phyloP scores from a whole-genome alignment of 2,888 invertebrate species.

The Drosophila maculinotata region DNA sequence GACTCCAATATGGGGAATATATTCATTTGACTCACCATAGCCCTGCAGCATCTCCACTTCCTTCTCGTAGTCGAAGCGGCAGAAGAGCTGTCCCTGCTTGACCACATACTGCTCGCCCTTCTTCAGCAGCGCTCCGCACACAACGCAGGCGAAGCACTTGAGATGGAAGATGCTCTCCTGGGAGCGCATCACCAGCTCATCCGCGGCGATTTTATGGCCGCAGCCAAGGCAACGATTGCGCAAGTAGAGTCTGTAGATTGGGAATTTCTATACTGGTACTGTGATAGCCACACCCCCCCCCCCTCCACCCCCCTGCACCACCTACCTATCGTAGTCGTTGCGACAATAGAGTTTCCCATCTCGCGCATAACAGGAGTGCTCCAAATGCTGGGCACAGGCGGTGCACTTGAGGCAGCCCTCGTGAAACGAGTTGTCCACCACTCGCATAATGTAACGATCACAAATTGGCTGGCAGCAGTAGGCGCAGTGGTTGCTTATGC shows the following conservation, averaged over 20 bases:
- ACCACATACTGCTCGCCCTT: conserved; percentile 93
- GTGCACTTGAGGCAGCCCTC: conserved; percentile 91
- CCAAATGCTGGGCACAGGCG: conserved; percentile 89
- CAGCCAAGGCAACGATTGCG: conserved; percentile 91
- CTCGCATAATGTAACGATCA: conserved; percentile 91
- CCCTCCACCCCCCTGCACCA: conserved; percentile 18
- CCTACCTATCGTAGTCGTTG: conserved; percentile 92
- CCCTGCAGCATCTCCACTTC: conserved; percentile 91
- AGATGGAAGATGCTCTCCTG: conserved; percentile 91
- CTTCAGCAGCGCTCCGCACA: conserved; percentile 90
- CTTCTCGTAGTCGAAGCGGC: conserved; percentile 92
- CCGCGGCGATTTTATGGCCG: conserved; percentile 89
- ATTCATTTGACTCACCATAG: conserved; percentile 82
- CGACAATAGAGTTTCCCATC: conserved; percentile 91
- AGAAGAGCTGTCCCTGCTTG: conserved; percentile 91
- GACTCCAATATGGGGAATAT: too few species aligned
- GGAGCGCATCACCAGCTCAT: conserved; percentile 93
- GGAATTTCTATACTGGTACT: conserved; percentile 8
- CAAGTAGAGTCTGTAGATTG: conserved; percentile 87
- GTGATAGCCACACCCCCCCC: not conserved
- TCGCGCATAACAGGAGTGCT: conserved; percentile 91
- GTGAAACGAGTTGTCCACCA: conserved; percentile 91
- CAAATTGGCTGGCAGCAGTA: conserved; percentile 90
- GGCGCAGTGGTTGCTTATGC: conserved; percentile 86
- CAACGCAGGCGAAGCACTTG: conserved; percentile 92